Base-by-base conservation (phyloP, 2,113 vertebrate genomes). In the Sterna hirundo region DNA sequence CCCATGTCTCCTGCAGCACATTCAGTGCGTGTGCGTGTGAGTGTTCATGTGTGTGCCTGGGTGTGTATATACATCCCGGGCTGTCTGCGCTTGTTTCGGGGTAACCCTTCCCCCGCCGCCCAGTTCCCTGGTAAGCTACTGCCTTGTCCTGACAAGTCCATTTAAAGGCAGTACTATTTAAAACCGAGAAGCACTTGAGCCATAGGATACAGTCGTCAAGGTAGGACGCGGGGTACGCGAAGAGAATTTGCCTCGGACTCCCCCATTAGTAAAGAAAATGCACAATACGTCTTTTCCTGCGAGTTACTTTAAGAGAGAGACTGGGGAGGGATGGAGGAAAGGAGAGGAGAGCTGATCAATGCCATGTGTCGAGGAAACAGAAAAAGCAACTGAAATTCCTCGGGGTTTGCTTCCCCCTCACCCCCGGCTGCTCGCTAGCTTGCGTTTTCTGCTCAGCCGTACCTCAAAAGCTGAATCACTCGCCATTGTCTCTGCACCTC, bases 401-500 rank as follows among this genome's bases (percentile, higher is more conserved):
- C 49, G 25, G 51, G 74, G 22, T 46, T 83, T 66, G 61, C 15
- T 62, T 75, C n/a, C 6, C 44, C 26, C 72, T 77, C 46, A 29
- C 46, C 57, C 76, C 52, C 77, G 60, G 68, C 83, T 71, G 68
- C 68, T 82, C 60, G 12, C 55, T 10, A 46, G 62, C 66, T 93
- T 62, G 79, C 68, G 10, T 54, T 91, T 68, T 91, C 62, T 70
- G 58, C 51, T 44, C 7, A 29, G 76, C 64, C 85, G 70, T 90
- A 62, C 83, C 95, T 96, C 94, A 93, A 94, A 96, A 96, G 79
- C 75, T 79, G 86, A 94, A 94, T 97, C 95, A 92, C 91, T 97
- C 40, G 83, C 91, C 77, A 81, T 95, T 69, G 74, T 55, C 78
- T 75, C 57, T 52, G 26, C 92, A 69, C 75, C 88, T 82, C 87